These are phyloP conservation scores for Drosophila maculinotata DNA, from an alignment of 2,888 invertebrate genomes.

Conservation along the genomic window DNA sequence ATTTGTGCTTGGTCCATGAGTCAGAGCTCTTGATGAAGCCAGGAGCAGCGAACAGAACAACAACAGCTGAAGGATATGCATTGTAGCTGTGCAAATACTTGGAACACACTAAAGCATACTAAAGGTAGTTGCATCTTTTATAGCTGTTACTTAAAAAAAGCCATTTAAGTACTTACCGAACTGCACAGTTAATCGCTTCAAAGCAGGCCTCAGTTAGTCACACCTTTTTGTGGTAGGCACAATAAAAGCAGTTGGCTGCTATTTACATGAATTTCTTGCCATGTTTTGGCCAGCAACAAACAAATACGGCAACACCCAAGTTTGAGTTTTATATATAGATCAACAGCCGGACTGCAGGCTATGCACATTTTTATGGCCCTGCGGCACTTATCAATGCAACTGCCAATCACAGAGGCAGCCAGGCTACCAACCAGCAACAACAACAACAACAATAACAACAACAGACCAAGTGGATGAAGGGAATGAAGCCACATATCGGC, in stretches of 20 bases:
- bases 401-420: conserved; percentile 59
- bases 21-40: not conserved
- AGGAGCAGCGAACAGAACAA: conserved; percentile 5
- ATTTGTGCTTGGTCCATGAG: not conserved
- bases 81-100: conserved; percentile 13
- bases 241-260: conserved; percentile 16
- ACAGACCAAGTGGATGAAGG: no score
- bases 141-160: conserved; percentile 9
- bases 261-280: conserved; percentile 10
- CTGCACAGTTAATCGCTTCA: conserved; percentile 13
- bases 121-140: conserved; percentile 25
- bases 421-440: conserved; percentile 24
- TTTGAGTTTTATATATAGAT: conserved; percentile 16
- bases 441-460: not conserved
- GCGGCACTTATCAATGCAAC: conserved; percentile 62
- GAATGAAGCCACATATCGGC: conserved; percentile 45
- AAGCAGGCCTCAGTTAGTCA: conserved; percentile 40
- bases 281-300: conserved; percentile 13
- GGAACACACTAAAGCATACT: conserved; percentile 7
- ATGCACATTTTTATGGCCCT: conserved; percentile 48
- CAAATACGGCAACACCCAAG: not conserved
- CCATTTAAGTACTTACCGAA: not conserved
- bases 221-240: not conserved
- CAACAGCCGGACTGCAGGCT: conserved; percentile 28
- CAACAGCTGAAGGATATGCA: conserved; percentile 16